Evolutionary conservation across 2,113 vertebrate genomes (phyloP), one percentile per base, ranked within the genome.

Genomic region (Setophaga petechia): DNA sequence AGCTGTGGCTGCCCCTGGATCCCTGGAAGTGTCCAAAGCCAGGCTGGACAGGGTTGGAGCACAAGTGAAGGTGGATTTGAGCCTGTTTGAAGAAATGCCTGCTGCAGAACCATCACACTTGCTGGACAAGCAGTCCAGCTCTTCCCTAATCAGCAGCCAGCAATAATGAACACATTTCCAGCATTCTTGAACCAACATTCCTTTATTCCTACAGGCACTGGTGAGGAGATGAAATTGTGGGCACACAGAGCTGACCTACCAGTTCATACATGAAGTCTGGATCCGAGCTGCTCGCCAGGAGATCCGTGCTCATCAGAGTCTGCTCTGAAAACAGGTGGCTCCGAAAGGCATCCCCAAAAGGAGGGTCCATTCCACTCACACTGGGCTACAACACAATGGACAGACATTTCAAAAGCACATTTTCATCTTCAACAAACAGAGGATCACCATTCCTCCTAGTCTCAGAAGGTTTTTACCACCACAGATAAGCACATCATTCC

Each of bases 211-310:
- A 25, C 18, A 62, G 9, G 11, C 94, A 84, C n/a, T 5, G 37
- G 5, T 67, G 68, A 69, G 49, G 35, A 74, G 44, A 76, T 19
- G 62, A 31, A 73, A 18, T 12, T 55, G 51, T 35, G 18, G 15
- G 79, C 11, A 71, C 61, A 69, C 66, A 65, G 2, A 52, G 67
- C 67, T 73, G 54, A 93, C 99, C 98, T 97, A 99, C 99, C 99
- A 99, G 97, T 97, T 99, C 99, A 91, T 99, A 99, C 99, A 99
- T 99, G 98, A 99, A 99, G 97, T 99, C 99, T 97, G 99, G 99
- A 97, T 99, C 99, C 44, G 99, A 99, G 98, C 98, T 99, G 98
- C 98, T 99, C 49, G 99, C 98, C 95, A 99, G 98, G 94, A 99
- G 98, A 94, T 99, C 99, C 43, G 99, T 99, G 98, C 99, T 99